Evolutionary conservation across 2,797 vertebrate species (phyloP), one percentile per base, ranked within the genome.

Genomic region (Sarcoramphus papa): DNA sequence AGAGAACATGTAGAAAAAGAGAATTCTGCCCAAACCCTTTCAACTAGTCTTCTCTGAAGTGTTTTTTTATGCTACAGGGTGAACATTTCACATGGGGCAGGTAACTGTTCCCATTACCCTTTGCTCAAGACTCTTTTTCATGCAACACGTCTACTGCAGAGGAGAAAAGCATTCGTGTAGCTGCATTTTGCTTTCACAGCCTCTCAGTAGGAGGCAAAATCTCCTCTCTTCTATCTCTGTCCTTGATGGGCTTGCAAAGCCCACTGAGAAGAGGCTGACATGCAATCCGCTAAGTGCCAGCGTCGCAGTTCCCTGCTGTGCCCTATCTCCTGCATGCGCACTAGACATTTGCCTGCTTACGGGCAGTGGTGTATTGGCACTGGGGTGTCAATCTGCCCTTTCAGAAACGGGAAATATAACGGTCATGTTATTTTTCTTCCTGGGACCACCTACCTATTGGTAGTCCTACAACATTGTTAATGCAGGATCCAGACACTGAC

Each of bases 221-320:
- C 33, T 33, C 14, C n/a, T 84, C 25, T 90, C 65, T 94, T 85
- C 87, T 92, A n/a, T 64, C 76, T 90, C 70, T 85, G 59, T 37
- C 63, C 86, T 85, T 94, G 93, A 95, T 79, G 74, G 80, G 33
- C 51, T 95, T 76, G 77, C 51, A 89, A 90, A 93, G 47, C 83
- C 54, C 59, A 65, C 85, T 63, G 88, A 92, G 83, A 90, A 87
- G 76, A 88, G 80, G 28, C 25, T 82, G 72, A 86, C 43, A 22
- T 54, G 83, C 91, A 95, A 91, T 72, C 43, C 2, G 21, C 72
- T 81, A 93, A 91, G 54, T 81, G 80, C 67, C 80, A 87, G 70
- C 8, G 4, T 10, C 0, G 1, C 1, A 5, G 90, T 37, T 96
- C 80, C 92, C 93, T 69, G 59, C 88, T 93, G 96, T 92, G 92